Conservation (phyloP, 2,797 vertebrate genomes). For the Cephalopachus bancanus region DNA sequence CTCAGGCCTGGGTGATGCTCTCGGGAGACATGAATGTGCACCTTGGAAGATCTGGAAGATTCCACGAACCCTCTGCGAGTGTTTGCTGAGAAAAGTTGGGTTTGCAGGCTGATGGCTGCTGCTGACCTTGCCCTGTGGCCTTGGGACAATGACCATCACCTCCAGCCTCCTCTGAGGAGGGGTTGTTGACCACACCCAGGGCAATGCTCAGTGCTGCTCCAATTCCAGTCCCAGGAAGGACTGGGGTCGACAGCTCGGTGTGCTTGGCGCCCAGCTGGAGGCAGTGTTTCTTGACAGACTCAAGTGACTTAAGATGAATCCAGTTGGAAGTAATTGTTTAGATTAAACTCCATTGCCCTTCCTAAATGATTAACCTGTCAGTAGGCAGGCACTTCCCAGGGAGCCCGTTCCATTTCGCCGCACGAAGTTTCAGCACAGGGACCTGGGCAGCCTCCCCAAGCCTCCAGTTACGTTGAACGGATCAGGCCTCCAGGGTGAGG, state of each 20-base stretch:
- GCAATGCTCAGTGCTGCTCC: background rate
- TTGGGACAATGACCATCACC: too few species aligned
- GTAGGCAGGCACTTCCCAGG: background rate
- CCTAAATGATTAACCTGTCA: slow-evolving; percentile 45
- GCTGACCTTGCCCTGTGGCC: background rate
- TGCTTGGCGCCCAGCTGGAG: background rate
- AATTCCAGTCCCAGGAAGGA: background rate
- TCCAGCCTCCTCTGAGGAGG: background rate
- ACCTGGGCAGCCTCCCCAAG: background rate
- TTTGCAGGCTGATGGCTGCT: background rate
- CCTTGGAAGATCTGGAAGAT: background rate
- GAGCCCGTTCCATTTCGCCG: too few species aligned
- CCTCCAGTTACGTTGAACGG: background rate
- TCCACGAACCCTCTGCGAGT: rapidly evolving
- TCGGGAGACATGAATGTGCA: background rate
- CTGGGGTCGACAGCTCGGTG: background rate
- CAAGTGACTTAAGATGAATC: background rate
- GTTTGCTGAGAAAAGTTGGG: background rate
- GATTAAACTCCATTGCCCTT: slow-evolving; percentile 35
- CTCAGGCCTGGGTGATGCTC: too few species aligned
- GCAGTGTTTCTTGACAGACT: background rate
- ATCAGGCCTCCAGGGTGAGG: background rate
- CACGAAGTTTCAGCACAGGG: background rate
- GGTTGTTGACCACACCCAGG: too few species aligned
- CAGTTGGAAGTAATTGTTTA: slow-evolving; percentile 41